Evolutionary conservation across 1,140 invertebrate genomes (phyloP).

Genomic region (Nasonia longicornis): DNA sequence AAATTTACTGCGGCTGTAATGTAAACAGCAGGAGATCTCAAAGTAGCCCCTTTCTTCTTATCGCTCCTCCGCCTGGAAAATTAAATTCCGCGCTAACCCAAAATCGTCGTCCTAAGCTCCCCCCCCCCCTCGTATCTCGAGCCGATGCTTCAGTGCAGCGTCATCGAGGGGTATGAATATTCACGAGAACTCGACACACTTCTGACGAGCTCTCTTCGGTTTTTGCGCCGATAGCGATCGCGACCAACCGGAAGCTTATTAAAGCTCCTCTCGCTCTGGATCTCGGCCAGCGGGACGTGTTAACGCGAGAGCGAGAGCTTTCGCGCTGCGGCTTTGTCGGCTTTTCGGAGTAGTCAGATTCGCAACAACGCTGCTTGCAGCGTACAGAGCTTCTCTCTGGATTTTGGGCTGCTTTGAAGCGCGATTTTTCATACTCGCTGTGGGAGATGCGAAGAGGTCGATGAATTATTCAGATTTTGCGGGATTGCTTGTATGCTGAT

Average conservation of each 20-base stretch:
- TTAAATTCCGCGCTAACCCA: background rate
- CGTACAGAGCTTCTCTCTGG: too few relatives aligned
- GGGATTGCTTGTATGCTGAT: background rate
- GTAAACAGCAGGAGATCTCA: too few relatives aligned
- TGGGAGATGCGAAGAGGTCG: too few relatives aligned
- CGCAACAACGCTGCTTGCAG: too few relatives aligned
- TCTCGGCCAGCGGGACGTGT: slow-evolving; percentile 33
- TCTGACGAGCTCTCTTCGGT: background rate
- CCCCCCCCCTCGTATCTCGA: background rate
- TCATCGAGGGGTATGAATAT: background rate
- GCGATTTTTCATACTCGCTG: too few relatives aligned
- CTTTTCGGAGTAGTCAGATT: background rate
- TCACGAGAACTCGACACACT: background rate
- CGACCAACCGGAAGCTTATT: slow-evolving; percentile 31
- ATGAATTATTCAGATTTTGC: background rate
- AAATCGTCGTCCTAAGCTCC: background rate
- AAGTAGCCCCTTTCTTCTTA: too few relatives aligned
- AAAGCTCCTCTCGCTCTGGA: slow-evolving; percentile 10
- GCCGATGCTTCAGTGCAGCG: background rate
- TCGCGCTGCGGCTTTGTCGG: background rate
- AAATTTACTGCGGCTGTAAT: too few relatives aligned
- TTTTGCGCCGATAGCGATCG: background rate
- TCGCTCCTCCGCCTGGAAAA: too few relatives aligned
- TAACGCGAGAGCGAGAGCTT: slow-evolving; percentile 7
- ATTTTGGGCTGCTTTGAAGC: too few relatives aligned